These are phyloP conservation scores for Odontocolon sp. DNA, from an alignment of 2,888 invertebrate genomes.

Conservation along the genomic window DNA sequence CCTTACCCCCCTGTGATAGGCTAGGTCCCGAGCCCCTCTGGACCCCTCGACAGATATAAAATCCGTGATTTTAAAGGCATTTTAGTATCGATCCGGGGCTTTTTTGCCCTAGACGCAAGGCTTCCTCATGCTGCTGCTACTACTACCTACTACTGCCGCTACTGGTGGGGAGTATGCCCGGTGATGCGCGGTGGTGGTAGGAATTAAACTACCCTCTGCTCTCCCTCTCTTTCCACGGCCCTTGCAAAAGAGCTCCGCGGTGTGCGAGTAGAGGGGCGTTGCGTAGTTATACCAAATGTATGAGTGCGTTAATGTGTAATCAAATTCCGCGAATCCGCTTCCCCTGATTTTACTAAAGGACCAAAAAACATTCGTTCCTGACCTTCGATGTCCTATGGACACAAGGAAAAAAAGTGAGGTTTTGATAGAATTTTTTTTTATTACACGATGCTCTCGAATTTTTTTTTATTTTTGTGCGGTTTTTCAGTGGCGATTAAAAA, in stretches of 20 bases:
- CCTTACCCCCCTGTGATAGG: conserved; percentile 43
- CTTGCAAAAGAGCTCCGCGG: conserved; percentile 51
- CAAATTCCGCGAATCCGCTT: conserved; percentile 75
- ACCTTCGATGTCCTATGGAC: conserved; percentile 45
- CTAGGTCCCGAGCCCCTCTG: conserved; percentile 62
- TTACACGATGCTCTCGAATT: neutral
- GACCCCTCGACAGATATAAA: conserved; percentile 83
- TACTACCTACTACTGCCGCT: conserved; percentile 50
- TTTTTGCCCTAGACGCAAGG: conserved; percentile 83
- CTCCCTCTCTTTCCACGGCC: conserved; percentile 48
- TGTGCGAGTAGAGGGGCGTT: conserved; percentile 58
- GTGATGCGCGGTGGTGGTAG: conserved; percentile 72
- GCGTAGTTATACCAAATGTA: conserved; percentile 77
- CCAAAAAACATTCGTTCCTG: conserved; percentile 75
- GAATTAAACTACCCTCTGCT: conserved; percentile 74
- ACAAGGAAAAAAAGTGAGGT: conserved; percentile 1
- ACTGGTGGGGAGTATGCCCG: conserved; percentile 71
- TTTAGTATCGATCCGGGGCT: conserved; percentile 85
- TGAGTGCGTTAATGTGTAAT: conserved; percentile 81
- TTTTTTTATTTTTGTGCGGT: conserved; percentile 6
- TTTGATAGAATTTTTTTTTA: conserved; percentile 8
- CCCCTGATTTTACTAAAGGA: conserved; percentile 66
- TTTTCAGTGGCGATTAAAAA: conserved; percentile 9
- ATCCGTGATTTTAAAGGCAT: conserved; percentile 85
- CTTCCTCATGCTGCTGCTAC: conserved; percentile 71